Evolutionary conservation across 1,140 invertebrate species (phyloP), one percentile per base, ranked within the genome.

Genomic region (Frieseomelitta varia): DNA sequence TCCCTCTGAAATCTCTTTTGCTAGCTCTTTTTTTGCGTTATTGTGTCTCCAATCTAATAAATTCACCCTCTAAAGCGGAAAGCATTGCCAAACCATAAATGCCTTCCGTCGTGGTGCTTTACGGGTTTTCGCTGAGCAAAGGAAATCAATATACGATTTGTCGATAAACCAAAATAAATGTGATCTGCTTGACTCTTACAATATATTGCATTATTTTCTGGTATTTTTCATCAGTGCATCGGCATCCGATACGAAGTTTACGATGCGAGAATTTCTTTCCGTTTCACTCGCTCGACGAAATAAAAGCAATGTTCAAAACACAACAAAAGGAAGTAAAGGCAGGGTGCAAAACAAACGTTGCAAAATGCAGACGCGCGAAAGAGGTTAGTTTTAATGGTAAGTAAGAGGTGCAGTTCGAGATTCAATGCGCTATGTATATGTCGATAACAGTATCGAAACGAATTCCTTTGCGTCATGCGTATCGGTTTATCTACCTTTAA

Each of bases 121-220:
- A 24, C n/a, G 21, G 14, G 39, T 17, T 53, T 27, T 72, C 17
- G 21, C 11, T 19, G 15, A 21, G n/a, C 17, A 27, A 53, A 27
- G 17, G 10, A 34, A 71, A 71, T 27, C 24, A 27, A 72, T 71
- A 47, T 17, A 71, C 19, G 24, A 17, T 71, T 47, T 71, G 69
- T 69, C 74, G 51, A 79, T 79, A 69, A 79, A 65, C 55, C 55
- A 65, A 74, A 56, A 55, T 56, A 56, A 74, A 53, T 63, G 17
- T 51, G 21, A 24, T n/a, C 71, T 56, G 68, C 39, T 78, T 61
- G 71, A 69, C n/a, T 87, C 69, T 75, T 71, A 27, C 21, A 34
- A 24, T 14, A 74, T 74, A 56, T 56, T 34, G 12, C n/a, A 30
- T 27, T 27, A 34, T 30, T 74, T 55, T 56, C 30, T 24, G 11